Conservation (phyloP, 2,888 invertebrate species). For the Phoenoteleia sp. region DNA sequence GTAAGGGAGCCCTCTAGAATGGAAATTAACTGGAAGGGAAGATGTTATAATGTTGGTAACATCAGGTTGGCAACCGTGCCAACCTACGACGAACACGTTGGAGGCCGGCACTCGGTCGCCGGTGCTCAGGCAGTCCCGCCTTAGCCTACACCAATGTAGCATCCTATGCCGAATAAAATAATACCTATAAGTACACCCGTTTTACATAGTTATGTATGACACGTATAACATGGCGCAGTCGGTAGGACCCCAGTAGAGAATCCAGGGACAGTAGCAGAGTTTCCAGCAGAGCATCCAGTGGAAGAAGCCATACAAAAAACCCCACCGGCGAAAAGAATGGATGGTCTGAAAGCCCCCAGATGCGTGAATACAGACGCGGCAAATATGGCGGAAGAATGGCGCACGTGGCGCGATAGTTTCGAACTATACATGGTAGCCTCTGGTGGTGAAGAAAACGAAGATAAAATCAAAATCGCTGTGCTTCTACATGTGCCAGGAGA, state of each 20-base stretch:
- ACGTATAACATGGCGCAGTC: not conserved
- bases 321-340: not conserved
- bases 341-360: slow-evolving; percentile 15
- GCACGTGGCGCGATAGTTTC: not conserved
- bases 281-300: too few relatives aligned
- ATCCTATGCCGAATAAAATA: too few relatives aligned
- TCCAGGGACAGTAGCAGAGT: too few relatives aligned
- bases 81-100: too few relatives aligned
- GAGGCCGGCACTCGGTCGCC: not conserved
- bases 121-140: not conserved
- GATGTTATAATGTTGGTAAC: slow-evolving; percentile 20
- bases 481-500: slow-evolving; percentile 5
- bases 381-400: slow-evolving; percentile 12
- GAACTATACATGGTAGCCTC: slow-evolving; percentile 21
- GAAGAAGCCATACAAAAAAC: not conserved
- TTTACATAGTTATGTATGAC: not conserved
- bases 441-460: slow-evolving; percentile 2
- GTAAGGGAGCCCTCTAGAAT: not conserved
- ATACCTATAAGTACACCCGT: too few relatives aligned
- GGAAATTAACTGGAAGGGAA: slow-evolving; percentile 13
- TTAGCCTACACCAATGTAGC: not conserved
- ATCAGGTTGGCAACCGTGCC: not conserved
- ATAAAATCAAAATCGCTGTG: slow-evolving; percentile 4
- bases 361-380: not conserved
- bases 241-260: too few relatives aligned